Evolutionary conservation across 92 coral and sea anemone species (phyloP).

Genomic region (Epizoanthus fatuus): DNA sequence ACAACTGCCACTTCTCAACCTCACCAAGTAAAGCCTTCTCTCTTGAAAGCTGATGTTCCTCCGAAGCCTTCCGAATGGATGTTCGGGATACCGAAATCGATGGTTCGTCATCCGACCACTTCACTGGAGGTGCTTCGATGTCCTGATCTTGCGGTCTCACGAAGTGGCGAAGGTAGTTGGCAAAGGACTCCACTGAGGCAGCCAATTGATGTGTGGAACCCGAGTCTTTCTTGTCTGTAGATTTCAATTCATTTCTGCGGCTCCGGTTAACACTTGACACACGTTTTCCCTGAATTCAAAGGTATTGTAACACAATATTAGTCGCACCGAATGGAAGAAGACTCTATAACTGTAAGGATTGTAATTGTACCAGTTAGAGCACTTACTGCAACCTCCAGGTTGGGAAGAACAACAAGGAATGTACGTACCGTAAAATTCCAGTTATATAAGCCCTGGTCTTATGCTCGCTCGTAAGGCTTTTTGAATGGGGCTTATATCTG

Average conservation of each 20-base stretch:
- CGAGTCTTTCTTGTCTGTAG: conserved; percentile 21
- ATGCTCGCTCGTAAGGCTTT: no score
- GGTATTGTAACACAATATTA: background rate
- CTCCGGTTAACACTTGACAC: conserved; percentile 24
- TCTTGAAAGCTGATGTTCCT: conserved; percentile 82
- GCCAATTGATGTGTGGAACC: conserved; percentile 70
- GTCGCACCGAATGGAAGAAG: background rate
- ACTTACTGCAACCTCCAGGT: no score
- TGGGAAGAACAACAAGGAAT: no score
- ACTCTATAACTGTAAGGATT: no score
- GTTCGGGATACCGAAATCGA: conserved; percentile 71
- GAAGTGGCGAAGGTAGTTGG: conserved; percentile 89
- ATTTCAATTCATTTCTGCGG: conserved; percentile 10
- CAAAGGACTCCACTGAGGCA: conserved; percentile 96
- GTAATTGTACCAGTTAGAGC: no score
- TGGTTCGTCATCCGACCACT: conserved; percentile 92
- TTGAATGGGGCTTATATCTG: no score
- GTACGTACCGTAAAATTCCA: no score
- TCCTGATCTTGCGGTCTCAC: conserved; percentile 81
- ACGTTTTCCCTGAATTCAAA: conserved; percentile 29
- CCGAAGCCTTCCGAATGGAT: conserved; percentile 70
- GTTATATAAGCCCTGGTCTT: no score
- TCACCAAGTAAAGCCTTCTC: conserved; percentile 83
- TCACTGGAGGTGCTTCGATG: conserved; percentile 74
- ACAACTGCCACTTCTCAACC: conserved; percentile 93